Conservation (phyloP, 2,797 vertebrate species). For the Nasua narica region DNA sequence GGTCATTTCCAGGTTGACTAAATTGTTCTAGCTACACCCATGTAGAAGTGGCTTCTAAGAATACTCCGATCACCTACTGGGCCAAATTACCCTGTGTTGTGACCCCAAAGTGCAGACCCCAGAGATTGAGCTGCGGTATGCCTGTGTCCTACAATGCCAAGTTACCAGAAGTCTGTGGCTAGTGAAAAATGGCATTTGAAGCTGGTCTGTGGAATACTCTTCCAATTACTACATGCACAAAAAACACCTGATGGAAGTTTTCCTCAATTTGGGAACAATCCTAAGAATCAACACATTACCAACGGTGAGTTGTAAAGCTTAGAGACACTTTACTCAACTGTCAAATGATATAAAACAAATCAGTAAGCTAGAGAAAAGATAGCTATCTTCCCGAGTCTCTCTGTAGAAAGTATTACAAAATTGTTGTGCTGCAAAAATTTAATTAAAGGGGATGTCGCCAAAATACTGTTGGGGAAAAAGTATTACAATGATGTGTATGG, state of each 20-base stretch:
- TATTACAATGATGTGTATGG: neutral
- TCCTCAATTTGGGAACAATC: neutral
- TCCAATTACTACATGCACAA: neutral
- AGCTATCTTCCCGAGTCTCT: neutral
- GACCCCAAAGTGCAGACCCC: neutral
- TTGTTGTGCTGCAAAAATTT: neutral
- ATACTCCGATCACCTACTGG: neutral
- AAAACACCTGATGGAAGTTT: neutral
- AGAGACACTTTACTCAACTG: neutral
- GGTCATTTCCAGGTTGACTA: neutral
- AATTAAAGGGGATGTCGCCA: neutral
- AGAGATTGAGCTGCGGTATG: neutral
- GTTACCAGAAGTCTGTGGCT: neutral
- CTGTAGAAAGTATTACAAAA: neutral
- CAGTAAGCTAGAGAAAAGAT: neutral
- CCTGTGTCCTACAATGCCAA: neutral
- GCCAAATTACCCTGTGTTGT: neutral
- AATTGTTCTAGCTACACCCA: neutral
- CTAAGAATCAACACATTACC: neutral
- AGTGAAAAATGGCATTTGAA: neutral
- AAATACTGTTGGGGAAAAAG: neutral
- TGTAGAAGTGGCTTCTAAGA: neutral
- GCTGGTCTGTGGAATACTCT: neutral
- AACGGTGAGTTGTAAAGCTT: neutral
- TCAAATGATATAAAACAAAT: neutral